Evolutionary conservation across 1,140 invertebrate genomes (phyloP).

Genomic region (Nasonia vitripennis): DNA sequence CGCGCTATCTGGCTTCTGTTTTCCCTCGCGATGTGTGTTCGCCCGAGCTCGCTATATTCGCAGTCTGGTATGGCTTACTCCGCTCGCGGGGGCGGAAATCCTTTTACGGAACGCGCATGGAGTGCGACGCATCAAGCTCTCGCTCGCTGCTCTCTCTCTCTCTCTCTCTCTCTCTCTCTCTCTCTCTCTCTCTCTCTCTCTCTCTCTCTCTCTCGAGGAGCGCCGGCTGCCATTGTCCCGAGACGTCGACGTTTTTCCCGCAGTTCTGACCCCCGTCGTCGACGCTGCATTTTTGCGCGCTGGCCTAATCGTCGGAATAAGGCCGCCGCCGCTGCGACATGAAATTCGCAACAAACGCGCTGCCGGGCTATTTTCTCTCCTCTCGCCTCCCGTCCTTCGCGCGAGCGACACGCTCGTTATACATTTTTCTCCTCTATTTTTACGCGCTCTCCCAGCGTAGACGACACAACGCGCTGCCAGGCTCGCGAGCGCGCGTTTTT

Average conservation of each 20-base stretch:
- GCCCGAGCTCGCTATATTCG: not conserved
- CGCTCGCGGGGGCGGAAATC: not conserved
- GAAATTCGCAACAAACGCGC: not conserved
- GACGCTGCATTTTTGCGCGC: not conserved
- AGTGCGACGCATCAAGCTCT: slow-evolving; percentile 2
- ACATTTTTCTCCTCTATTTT: no score
- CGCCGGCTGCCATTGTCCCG: not conserved
- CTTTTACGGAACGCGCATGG: not conserved
- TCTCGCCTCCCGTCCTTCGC: no score
- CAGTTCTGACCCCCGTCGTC: not conserved
- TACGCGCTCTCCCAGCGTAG: no score
- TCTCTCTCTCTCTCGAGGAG: not conserved
- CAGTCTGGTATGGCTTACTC: not conserved
- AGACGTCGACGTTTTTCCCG: not conserved
- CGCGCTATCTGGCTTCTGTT: not conserved
- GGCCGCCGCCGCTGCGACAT: not conserved
- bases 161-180: not conserved
- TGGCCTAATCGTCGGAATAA: not conserved
- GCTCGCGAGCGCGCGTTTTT: no score
- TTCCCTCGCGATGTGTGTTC: not conserved
- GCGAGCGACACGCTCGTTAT: no score
- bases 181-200: not conserved
- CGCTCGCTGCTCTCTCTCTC: not conserved
- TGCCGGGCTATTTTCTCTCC: not conserved
- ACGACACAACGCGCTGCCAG: no score